A percentile compares a stretch with the other conserved stretches of the same genome.
These are phyloP conservation scores for Ariolimax columbianus DNA, from an alignment of 2,888 invertebrate species.

Conservation along the genomic window DNA sequence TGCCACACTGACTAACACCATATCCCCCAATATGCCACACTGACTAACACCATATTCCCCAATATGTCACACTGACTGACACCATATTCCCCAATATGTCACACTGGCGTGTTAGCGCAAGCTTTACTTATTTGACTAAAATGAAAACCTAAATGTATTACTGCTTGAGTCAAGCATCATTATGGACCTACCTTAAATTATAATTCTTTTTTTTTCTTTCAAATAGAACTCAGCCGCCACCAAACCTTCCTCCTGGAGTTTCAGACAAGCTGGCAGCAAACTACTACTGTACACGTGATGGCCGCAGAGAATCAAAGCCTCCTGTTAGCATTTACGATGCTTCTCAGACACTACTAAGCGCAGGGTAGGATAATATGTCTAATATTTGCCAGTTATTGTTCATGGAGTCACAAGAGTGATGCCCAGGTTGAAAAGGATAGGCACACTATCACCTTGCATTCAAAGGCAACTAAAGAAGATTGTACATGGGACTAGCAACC, in stretches of 20 bases:
- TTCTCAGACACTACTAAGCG: slow-evolving; percentile 42
- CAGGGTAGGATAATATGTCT: slow-evolving; percentile 38
- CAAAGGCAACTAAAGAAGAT: no score
- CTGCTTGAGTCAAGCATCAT: not conserved
- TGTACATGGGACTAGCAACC: no score
- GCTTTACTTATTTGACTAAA: no score
- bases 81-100: no score
- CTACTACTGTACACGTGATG: slow-evolving; percentile 91
- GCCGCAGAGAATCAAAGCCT: slow-evolving; percentile 87
- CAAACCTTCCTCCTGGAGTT: slow-evolving; percentile 89
- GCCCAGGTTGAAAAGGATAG: no score
- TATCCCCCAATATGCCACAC: no score
- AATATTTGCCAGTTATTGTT: not conserved
- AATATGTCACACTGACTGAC: no score
- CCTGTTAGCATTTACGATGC: slow-evolving; percentile 80
- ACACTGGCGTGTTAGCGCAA: no score
- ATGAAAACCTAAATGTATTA: not conserved
- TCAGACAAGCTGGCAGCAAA: slow-evolving; percentile 88
- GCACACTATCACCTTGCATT: no score
- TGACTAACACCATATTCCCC: no score
- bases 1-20: no score
- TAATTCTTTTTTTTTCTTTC: not conserved
- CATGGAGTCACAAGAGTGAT: no score
- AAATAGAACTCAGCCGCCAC: slow-evolving; percentile 87
- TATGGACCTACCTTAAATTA: not conserved